Evolutionary conservation across 2,888 invertebrate genomes (phyloP), one percentile per base, ranked within the genome.

Genomic region (Eupithecia dodoneata): DNA sequence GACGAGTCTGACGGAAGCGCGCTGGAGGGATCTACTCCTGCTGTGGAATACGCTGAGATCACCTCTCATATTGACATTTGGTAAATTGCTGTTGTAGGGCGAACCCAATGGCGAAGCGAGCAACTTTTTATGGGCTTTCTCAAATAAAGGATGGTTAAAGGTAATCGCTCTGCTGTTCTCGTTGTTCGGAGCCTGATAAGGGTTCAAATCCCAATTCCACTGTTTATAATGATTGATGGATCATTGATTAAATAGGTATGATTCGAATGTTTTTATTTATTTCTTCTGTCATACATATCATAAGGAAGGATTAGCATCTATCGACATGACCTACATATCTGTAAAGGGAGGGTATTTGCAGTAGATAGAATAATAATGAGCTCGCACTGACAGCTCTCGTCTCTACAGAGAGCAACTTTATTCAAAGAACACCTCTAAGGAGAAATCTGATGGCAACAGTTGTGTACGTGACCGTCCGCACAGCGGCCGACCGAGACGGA

Each of bases 381-480:
- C 30, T 30, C 30, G 30, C 30, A 30, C 30, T 49, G 49, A 49
- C 49, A 10, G 4, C 49, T 4, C 5, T 5, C 15, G 15, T n/a
- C 52, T 52, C 52, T 15, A 15, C 15, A n/a, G 52, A 52, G 52
- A 52, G 52, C 52, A 52, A 52, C 6, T n/a, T 6, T 52, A 52
- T 5, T 5, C 52, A 6, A n/a, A 52, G 1, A 15, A 13, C 4
- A 3, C 30, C 30, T 30, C 30, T 4, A 49, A 4, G 13, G 13
- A 49, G 13, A 49, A 13, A 49, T 52, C 15, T 52, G 55, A 3
- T 76, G 78, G 76, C 78, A 74, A 55, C 55, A 18, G 73, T 69
- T 74, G 76, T 71, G 13, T 74, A 79, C 78, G 78, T 76, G 78
- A 79, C 78, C 74, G 12, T 74, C 49, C 73, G 45, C 73, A 71